These are phyloP conservation scores for Axis porcinus DNA, from an alignment of 2,113 vertebrate species.

Conservation along the genomic window DNA sequence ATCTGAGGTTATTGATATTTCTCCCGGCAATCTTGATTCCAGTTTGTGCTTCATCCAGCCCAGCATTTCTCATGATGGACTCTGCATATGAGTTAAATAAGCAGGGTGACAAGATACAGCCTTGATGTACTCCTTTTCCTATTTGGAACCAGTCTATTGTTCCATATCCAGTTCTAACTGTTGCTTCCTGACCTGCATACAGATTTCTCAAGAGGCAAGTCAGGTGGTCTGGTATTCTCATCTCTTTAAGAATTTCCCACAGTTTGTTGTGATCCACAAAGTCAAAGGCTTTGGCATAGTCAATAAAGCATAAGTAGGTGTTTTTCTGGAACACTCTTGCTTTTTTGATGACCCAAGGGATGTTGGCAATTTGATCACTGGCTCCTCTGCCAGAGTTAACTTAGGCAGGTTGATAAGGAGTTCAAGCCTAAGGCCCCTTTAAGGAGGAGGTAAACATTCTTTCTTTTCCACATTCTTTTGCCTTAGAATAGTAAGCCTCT, in stretches of 20 bases:
- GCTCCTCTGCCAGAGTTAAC: not conserved
- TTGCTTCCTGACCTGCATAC: not conserved
- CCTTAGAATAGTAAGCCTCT: not conserved
- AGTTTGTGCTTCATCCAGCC: not conserved
- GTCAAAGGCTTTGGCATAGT: not conserved
- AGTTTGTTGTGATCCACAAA: not conserved
- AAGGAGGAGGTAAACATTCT: not conserved
- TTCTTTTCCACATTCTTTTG: not conserved
- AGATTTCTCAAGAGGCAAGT: not conserved
- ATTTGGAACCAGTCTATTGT: not conserved
- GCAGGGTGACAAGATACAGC: not conserved
- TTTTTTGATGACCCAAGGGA: not conserved
- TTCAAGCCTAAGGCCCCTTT: not conserved
- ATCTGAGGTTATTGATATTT: not conserved
- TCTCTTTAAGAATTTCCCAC: not conserved
- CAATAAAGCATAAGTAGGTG: not conserved
- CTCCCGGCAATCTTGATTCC: not conserved
- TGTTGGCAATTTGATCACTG: not conserved
- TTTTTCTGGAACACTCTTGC: not conserved
- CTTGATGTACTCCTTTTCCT: accelerated
- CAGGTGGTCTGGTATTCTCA: not conserved
- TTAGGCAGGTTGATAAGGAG: not conserved
- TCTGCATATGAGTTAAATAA: not conserved
- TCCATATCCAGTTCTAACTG: not conserved
- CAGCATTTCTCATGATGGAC: not conserved